Conservation (phyloP, 2,113 vertebrate species). For the Thomomys bottae region DNA sequence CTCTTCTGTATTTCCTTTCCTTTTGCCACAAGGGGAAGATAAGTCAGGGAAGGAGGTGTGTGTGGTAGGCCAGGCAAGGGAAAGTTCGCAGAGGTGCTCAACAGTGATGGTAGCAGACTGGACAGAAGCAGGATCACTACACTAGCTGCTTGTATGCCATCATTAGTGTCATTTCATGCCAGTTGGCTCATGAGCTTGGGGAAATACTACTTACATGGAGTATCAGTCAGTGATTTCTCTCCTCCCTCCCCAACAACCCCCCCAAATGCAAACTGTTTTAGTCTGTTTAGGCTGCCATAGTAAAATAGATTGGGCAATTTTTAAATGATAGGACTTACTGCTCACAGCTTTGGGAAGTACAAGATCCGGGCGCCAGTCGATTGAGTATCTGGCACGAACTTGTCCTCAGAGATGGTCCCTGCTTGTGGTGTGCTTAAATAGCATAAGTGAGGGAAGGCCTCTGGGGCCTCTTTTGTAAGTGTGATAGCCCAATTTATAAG, state of each 20-base stretch:
- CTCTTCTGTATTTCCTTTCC: neutral
- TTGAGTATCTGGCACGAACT: neutral
- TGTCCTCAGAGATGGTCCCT: neutral
- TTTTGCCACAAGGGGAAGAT: neutral
- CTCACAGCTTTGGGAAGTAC: neutral
- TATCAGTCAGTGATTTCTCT: neutral
- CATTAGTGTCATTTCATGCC: neutral
- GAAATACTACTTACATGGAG: neutral
- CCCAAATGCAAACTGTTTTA: conserved; percentile 2
- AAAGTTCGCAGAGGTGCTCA: neutral
- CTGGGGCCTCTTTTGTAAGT: neutral
- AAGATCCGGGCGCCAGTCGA: neutral
- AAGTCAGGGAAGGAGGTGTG: neutral
- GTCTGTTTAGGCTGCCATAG: neutral
- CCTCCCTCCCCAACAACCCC: no score
- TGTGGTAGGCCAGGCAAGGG: neutral
- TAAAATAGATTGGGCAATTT: neutral
- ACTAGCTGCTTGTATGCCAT: neutral
- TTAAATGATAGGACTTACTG: neutral
- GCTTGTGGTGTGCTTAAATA: neutral
- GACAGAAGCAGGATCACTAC: neutral
- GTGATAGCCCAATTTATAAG: neutral
- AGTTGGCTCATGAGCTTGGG: neutral
- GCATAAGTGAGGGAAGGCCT: neutral
- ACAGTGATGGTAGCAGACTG: neutral